A percentile compares a stretch with the other conserved stretches of the same genome.
These are phyloP conservation scores for Nothocercus nigrocapillus DNA, from an alignment of 2,113 vertebrate species.

Conservation along the genomic window DNA sequence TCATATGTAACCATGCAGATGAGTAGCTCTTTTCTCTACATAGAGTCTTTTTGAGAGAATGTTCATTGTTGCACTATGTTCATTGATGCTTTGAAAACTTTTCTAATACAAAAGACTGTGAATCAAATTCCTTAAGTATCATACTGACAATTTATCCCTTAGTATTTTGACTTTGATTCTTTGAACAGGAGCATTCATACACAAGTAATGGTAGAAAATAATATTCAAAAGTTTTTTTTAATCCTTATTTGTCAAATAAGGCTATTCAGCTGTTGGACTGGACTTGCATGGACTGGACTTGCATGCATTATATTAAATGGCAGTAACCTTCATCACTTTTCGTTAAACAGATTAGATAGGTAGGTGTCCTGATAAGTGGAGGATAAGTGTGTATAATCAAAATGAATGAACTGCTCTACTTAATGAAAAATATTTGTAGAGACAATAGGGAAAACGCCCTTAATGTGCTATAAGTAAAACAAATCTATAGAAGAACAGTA, in stretches of 20 bases:
- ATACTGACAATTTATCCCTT: neutral
- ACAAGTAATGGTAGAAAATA: neutral
- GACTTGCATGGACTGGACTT: too few species aligned
- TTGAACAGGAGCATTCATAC: neutral
- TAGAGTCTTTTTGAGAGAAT: neutral
- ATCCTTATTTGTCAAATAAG: neutral
- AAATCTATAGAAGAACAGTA: neutral
- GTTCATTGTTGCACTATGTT: neutral
- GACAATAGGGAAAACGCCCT: neutral
- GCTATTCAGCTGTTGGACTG: neutral
- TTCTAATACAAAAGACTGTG: neutral
- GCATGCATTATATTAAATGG: neutral
- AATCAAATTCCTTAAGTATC: neutral
- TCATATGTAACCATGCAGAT: neutral
- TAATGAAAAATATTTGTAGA: constrained; percentile 13
- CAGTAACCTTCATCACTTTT: constrained; percentile 10
- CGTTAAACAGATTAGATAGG: constrained; percentile 35
- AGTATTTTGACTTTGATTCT: neutral
- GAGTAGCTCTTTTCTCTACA: neutral
- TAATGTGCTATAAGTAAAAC: neutral
- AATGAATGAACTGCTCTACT: constrained; percentile 17
- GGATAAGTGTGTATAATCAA: neutral
- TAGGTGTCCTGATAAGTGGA: constrained; percentile 6
- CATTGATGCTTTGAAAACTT: neutral
- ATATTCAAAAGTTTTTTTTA: neutral